phyloP scores from a whole-genome alignment of 2,113 vertebrate species.

The Cepphus grylle region DNA sequence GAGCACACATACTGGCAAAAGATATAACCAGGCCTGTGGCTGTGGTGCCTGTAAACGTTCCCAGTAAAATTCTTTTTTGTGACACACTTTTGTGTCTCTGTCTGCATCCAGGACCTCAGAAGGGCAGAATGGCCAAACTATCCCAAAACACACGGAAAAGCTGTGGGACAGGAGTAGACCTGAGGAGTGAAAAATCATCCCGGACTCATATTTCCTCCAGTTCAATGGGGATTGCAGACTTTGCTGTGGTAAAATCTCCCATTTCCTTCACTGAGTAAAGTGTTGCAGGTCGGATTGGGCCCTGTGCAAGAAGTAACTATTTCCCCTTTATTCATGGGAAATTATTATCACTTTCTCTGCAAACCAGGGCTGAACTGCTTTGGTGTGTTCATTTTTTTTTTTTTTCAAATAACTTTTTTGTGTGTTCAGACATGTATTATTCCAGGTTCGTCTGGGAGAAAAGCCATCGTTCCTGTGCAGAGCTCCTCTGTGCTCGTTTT shows the following conservation, averaged over 20 bases:
- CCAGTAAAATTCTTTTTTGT: not conserved
- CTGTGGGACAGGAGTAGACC: not conserved
- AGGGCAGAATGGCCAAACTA: not conserved
- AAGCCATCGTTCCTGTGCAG: rapidly evolving
- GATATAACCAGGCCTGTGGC: not conserved
- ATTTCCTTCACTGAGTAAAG: not conserved
- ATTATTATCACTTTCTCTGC: not conserved
- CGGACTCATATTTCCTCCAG: rapidly evolving
- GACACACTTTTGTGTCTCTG: not conserved
- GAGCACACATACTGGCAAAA: not conserved
- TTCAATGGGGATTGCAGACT: not conserved
- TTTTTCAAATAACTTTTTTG: rapidly evolving
- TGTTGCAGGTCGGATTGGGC: not conserved
- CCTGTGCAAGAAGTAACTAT: not conserved
- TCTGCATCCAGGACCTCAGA: not conserved
- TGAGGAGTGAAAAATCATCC: not conserved
- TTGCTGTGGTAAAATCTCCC: not conserved
- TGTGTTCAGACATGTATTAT: not conserved
- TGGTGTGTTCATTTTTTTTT: not conserved
- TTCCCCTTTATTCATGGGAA: not conserved
- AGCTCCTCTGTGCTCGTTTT: not conserved
- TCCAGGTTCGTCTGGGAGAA: not conserved
- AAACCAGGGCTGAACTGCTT: not conserved
- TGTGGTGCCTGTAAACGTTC: not conserved
- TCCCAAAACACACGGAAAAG: not conserved